Evolutionary conservation across 2,797 vertebrate species (phyloP).

Genomic region (Ammospiza maritima): DNA sequence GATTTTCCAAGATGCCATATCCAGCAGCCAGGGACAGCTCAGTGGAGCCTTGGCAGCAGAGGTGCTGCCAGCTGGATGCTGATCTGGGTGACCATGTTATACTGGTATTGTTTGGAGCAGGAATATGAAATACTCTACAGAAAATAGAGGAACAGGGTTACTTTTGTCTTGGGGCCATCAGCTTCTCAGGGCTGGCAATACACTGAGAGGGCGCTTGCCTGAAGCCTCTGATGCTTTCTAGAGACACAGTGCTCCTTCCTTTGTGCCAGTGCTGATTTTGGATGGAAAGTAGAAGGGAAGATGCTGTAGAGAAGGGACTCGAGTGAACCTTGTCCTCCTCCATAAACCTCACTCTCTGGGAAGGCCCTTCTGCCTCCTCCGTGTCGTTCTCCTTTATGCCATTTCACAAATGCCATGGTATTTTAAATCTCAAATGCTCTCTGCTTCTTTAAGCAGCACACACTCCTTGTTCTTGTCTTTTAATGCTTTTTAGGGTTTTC

Average conservation of each 20-base stretch:
- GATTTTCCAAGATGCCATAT: accelerated
- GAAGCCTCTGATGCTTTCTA: background rate
- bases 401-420: background rate
- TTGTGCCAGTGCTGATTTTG: background rate
- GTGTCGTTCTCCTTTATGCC: background rate
- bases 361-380: background rate
- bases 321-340: background rate
- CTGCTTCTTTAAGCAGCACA: conserved; percentile 43
- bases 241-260: background rate
- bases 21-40: background rate
- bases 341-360: background rate
- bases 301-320: background rate
- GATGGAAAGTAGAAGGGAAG: background rate
- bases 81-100: background rate
- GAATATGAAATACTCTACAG: background rate
- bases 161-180: background rate
- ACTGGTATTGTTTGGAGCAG: background rate
- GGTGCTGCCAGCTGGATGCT: background rate
- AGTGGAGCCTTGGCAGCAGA: background rate
- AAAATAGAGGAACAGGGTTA: background rate
- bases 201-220: background rate
- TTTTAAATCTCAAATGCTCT: conserved; percentile 24
- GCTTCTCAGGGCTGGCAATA: background rate
- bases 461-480: conserved; percentile 64
- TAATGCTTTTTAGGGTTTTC: conserved; percentile 72